A percentile compares a stretch with the other conserved stretches of the same genome.
phyloP scores from a whole-genome alignment of 2,888 invertebrate species.

The Melanargia galathea region DNA sequence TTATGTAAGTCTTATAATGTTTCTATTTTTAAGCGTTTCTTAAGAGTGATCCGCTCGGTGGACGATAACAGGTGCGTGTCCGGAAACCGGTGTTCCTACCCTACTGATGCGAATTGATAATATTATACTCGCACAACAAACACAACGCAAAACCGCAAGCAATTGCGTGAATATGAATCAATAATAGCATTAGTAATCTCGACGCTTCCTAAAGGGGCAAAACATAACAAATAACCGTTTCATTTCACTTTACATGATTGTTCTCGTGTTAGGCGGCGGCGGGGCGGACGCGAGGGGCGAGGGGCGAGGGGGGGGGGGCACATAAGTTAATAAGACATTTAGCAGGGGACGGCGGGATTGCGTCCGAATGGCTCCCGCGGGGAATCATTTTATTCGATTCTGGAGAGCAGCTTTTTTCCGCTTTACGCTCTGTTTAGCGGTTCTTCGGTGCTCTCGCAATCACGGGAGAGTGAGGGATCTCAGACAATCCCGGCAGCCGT shows the following conservation, averaged over 20 bases:
- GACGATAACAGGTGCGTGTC: too few relatives aligned
- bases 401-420: slow-evolving; percentile 80
- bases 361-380: slow-evolving; percentile 87
- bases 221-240: slow-evolving; percentile 82
- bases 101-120: slow-evolving; percentile 7
- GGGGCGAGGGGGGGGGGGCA: slow-evolving; percentile 58
- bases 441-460: slow-evolving; percentile 64
- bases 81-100: too few relatives aligned
- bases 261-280: slow-evolving; percentile 71
- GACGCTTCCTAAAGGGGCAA: slow-evolving; percentile 71
- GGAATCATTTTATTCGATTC: slow-evolving; percentile 89
- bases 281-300: too few relatives aligned
- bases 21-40: too few relatives aligned
- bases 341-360: slow-evolving; percentile 83
- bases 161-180: slow-evolving; percentile 59
- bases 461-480: slow-evolving; percentile 61
- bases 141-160: slow-evolving; percentile 53
- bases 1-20: too few relatives aligned
- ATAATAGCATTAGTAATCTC: slow-evolving; percentile 66
- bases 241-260: slow-evolving; percentile 83
- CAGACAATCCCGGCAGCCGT: slow-evolving; percentile 51
- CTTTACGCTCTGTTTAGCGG: slow-evolving; percentile 80
- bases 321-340: slow-evolving; percentile 83
- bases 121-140: neutral
- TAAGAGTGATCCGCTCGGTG: too few relatives aligned